Evolutionary conservation across 2,797 vertebrate species (phyloP).

Genomic region (Hapalemur alaotrensis): DNA sequence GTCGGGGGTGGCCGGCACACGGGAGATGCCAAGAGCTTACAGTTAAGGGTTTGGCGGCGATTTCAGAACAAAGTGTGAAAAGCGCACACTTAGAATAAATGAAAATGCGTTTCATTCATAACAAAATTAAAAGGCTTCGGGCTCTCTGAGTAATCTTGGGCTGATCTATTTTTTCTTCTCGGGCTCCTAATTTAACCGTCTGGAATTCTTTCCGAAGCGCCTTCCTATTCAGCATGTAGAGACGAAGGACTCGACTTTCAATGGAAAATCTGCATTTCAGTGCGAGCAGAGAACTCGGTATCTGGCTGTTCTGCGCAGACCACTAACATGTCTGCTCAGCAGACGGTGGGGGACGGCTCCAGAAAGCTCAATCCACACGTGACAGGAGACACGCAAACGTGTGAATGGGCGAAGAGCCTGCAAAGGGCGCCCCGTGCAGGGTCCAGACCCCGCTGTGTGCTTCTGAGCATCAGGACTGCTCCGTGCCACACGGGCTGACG

Average conservation of each 20-base stretch:
- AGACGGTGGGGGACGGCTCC: background rate
- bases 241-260: background rate
- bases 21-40: background rate
- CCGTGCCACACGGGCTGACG: accelerated
- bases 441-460: background rate
- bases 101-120: constrained; percentile 31
- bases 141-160: background rate
- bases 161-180: background rate
- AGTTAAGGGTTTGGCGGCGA: too few species aligned
- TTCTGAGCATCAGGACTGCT: background rate
- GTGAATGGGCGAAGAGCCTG: background rate
- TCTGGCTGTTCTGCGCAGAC: background rate
- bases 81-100: background rate
- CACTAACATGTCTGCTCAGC: background rate
- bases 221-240: background rate
- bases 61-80: background rate
- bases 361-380: background rate
- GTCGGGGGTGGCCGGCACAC: background rate
- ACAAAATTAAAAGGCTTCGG: background rate
- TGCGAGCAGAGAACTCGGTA: background rate
- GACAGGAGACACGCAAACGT: background rate
- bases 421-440: background rate
- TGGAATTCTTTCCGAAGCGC: constrained; percentile 33
- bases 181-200: constrained; percentile 27
- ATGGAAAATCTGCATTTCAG: constrained; percentile 15